Evolutionary conservation across 1,140 invertebrate genomes (phyloP).

Genomic region (Mizuhopecten yessoensis): DNA sequence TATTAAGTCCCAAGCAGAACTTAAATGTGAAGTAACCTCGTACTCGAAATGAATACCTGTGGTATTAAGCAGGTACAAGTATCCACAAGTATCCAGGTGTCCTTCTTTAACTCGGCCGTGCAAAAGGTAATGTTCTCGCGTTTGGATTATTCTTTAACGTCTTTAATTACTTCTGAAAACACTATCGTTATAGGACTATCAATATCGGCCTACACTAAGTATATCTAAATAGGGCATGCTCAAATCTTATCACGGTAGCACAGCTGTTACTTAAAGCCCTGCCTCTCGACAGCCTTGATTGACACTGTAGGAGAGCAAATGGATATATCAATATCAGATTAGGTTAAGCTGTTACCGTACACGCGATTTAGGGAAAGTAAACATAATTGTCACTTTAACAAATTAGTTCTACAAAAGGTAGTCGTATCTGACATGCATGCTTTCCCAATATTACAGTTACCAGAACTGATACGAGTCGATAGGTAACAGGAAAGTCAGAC

Average conservation of each 20-base stretch:
- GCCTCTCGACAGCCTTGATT: not conserved
- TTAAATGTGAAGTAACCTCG: not conserved
- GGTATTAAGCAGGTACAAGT: not conserved
- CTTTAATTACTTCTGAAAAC: slow-evolving; percentile 26
- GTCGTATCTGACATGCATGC: not conserved
- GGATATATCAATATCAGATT: not conserved
- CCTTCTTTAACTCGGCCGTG: not conserved
- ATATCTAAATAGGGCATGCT: too few relatives aligned
- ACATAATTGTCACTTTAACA: slow-evolving; percentile 20
- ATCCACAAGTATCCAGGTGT: slow-evolving; percentile 37
- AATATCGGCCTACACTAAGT: not conserved
- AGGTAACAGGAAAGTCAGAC: not conserved
- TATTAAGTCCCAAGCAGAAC: not conserved
- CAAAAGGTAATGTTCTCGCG: not conserved
- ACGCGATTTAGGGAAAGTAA: slow-evolving; percentile 10
- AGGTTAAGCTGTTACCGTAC: not conserved
- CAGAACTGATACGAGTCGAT: not conserved
- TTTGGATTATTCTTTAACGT: not conserved
- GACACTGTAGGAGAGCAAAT: not conserved
- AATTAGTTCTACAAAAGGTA: not conserved
- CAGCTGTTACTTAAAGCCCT: slow-evolving; percentile 18
- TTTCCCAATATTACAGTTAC: not conserved
- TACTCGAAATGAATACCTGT: not conserved
- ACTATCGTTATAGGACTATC: not conserved
- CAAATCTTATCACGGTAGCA: not conserved